A percentile compares a stretch with the other conserved stretches of the same genome.
These are phyloP conservation scores for Umimayanthus chanpuru DNA, from an alignment of 92 coral and sea anemone species.

Conservation along the genomic window DNA sequence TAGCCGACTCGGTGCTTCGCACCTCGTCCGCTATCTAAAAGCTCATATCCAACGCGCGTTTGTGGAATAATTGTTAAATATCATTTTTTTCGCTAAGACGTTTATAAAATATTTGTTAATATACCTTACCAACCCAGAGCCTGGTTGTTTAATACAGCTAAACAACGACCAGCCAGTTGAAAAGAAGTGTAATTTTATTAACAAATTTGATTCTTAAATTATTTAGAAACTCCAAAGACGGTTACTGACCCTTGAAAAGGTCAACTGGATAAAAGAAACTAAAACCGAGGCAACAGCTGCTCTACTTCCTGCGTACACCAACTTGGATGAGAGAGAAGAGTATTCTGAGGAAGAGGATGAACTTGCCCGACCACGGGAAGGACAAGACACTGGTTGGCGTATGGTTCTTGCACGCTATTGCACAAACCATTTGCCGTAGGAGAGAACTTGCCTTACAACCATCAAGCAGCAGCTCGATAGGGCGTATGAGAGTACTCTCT, in stretches of 20 bases:
- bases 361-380: too few species aligned
- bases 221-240: background rate
- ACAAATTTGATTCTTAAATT: too few species aligned
- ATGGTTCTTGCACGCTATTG: conserved; percentile 14
- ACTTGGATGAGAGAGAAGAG: background rate
- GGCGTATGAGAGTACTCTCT: conserved; percentile 33
- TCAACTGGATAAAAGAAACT: background rate
- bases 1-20: too few species aligned
- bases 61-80: too few species aligned
- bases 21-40: too few species aligned
- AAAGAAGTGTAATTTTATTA: too few species aligned
- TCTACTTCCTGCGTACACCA: background rate
- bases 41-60: too few species aligned
- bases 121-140: too few species aligned
- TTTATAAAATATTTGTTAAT: too few species aligned
- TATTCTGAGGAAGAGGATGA: conserved; percentile 23
- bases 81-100: too few species aligned
- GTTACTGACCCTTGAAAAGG: too few species aligned
- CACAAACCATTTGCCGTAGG: conserved; percentile 53
- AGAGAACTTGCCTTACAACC: conserved; percentile 41
- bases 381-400: background rate
- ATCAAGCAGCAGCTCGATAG: conserved; percentile 42
- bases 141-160: too few species aligned
- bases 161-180: conserved; percentile 11
- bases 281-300: background rate